Conservation (phyloP, 2,113 vertebrate genomes). For the Parotia lawesii region DNA sequence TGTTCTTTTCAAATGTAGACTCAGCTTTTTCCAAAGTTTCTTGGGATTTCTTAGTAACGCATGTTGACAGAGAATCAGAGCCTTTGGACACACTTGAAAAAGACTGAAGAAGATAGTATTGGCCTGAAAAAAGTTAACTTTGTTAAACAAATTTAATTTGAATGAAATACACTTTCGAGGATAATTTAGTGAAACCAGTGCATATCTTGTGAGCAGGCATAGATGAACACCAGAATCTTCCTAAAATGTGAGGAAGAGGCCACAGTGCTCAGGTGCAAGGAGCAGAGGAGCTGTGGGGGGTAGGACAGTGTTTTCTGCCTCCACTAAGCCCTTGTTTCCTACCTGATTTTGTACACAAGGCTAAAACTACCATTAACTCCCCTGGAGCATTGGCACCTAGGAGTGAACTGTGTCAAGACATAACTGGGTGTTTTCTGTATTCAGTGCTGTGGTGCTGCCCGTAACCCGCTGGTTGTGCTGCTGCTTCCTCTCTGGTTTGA, state of each 20-base stretch:
- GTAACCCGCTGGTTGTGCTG: neutral
- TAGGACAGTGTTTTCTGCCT: neutral
- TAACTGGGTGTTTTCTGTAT: neutral
- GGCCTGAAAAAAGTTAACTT: conserved; percentile 4
- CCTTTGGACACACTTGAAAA: conserved; percentile 6
- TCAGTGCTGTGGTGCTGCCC: neutral
- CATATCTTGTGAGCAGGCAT: neutral
- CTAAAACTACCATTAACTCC: neutral
- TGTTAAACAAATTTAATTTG: conserved; percentile 22
- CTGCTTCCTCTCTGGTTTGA: neutral
- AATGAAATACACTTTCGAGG: neutral
- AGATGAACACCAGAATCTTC: neutral
- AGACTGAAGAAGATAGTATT: neutral
- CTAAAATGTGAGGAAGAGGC: neutral
- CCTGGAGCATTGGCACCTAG: neutral
- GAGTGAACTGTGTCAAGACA: neutral
- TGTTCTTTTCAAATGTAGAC: neutral
- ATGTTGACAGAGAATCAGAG: neutral
- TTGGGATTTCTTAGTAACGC: neutral
- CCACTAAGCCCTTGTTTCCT: neutral
- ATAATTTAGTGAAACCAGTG: neutral
- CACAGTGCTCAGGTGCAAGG: neutral
- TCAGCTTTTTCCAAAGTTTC: conserved; percentile 1
- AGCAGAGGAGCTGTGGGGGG: neutral
- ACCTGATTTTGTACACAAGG: neutral